phyloP scores from a whole-genome alignment of 2,113 vertebrate species.

The Indicator indicator region DNA sequence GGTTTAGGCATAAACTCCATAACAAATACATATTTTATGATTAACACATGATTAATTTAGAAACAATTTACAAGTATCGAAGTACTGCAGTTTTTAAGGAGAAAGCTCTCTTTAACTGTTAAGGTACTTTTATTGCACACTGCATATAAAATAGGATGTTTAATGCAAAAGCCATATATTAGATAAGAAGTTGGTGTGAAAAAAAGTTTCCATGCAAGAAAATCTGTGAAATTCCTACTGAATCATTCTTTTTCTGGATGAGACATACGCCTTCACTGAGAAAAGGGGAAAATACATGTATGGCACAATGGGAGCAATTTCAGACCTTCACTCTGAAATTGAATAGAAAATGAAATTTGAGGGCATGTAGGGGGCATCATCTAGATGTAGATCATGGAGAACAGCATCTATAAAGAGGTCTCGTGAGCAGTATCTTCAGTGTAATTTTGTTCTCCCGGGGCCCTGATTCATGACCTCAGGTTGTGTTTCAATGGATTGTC shows the following conservation, averaged over 20 bases:
- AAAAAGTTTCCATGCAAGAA: background rate
- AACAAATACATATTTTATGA: background rate
- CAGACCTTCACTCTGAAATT: background rate
- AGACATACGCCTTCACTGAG: background rate
- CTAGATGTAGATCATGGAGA: background rate
- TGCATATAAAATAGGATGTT: background rate
- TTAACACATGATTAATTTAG: background rate
- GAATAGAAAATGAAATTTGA: background rate
- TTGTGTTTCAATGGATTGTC: background rate
- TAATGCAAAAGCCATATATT: background rate
- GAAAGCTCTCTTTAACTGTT: background rate
- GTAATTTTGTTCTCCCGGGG: background rate
- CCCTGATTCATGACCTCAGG: background rate
- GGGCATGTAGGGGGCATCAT: background rate
- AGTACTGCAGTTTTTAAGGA: background rate
- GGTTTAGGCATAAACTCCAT: background rate
- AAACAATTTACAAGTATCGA: background rate
- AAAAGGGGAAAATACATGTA: background rate
- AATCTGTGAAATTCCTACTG: background rate
- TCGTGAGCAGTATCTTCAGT: background rate
- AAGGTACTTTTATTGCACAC: background rate
- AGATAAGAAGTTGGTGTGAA: background rate
- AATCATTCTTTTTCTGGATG: background rate
- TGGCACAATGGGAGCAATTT: accelerated
- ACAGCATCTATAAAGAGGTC: background rate